Percentiles rank a stretch among this genome's conserved stretches.
Evolutionary conservation across 1,140 invertebrate genomes (phyloP).

Genomic region (Lerema accius): DNA sequence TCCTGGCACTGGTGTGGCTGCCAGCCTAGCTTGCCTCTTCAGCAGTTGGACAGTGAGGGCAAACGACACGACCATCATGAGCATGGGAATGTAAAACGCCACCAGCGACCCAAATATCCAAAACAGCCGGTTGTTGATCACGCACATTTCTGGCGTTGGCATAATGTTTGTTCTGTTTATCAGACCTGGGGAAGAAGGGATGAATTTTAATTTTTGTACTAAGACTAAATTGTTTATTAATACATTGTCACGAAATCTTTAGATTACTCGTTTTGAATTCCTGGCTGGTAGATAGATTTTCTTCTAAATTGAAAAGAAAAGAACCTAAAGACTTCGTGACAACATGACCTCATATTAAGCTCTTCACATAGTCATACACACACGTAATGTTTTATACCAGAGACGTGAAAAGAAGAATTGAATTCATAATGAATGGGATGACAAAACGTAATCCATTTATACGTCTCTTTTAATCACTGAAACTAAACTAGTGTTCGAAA

Average conservation of each 20-base stretch:
- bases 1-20: constrained; percentile 78
- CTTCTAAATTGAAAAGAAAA: no score
- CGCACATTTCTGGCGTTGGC: constrained; percentile 88
- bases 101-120: constrained; percentile 94
- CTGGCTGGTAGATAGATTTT: no score
- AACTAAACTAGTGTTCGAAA: no score
- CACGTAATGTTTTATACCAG: no score
- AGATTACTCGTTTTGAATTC: no score
- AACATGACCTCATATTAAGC: no score
- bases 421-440: no score
- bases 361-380: no score
- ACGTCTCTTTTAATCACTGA: no score
- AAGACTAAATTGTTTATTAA: neutral
- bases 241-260: neutral
- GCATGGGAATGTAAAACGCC: constrained; percentile 96
- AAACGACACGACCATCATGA: constrained; percentile 93
- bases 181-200: constrained; percentile 82
- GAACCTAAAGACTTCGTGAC: no score
- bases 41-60: constrained; percentile 93
- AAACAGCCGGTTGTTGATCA: constrained; percentile 94
- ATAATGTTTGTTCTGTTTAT: constrained; percentile 90
- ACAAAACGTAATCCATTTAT: no score
- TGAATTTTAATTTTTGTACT: neutral
- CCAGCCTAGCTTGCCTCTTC: constrained; percentile 87
- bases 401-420: no score